These are phyloP conservation scores for Aphidoletes aphidimyza DNA, from an alignment of 2,888 invertebrate species.

Conservation along the genomic window DNA sequence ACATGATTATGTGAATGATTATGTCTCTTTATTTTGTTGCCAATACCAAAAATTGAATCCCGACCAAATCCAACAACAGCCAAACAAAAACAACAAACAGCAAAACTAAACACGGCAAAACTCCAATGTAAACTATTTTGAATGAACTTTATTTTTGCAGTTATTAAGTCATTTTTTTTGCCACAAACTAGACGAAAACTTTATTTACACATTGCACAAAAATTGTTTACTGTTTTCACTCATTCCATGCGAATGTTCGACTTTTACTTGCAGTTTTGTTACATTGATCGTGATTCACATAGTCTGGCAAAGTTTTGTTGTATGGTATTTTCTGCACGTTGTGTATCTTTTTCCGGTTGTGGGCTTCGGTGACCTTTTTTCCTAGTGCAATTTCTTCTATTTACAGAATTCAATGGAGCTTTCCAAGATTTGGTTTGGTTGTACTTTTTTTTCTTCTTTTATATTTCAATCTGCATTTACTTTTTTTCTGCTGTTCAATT, in stretches of 20 bases:
- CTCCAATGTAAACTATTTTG: background rate
- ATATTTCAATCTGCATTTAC: background rate
- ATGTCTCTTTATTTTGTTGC: no score
- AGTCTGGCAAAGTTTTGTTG: background rate
- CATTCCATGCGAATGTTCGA: no score
- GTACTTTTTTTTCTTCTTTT: background rate
- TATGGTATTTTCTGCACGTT: background rate
- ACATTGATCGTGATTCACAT: background rate
- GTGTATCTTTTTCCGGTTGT: slow-evolving; percentile 1
- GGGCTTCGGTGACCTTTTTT: background rate
- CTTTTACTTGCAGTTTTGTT: background rate
- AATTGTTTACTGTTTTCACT: no score
- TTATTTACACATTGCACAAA: background rate
- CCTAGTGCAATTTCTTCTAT: background rate
- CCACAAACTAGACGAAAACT: background rate
- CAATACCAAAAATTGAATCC: background rate
- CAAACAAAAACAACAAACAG: background rate
- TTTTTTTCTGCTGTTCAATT: no score
- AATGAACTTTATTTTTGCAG: background rate
- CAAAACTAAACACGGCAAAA: background rate
- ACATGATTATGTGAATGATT: background rate
- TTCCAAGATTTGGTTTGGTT: background rate
- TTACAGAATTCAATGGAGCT: background rate
- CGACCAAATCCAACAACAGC: background rate
- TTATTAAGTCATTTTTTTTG: slow-evolving; percentile 12